These are phyloP conservation scores for Cryptophagus acutangulus DNA, from an alignment of 2,888 invertebrate genomes.

Conservation along the genomic window DNA sequence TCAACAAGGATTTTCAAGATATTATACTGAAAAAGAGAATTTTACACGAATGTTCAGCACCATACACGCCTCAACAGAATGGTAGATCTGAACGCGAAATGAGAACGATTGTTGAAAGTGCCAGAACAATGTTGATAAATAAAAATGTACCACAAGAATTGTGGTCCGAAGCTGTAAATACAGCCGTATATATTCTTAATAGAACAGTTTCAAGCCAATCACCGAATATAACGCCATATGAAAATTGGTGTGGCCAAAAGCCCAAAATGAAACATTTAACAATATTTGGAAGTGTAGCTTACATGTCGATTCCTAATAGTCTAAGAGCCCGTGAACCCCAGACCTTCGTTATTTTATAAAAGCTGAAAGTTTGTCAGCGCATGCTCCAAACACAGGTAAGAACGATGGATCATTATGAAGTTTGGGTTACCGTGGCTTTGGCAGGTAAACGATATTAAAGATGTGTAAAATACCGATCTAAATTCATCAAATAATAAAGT, in stretches of 20 bases:
- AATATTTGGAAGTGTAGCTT: conserved; percentile 28
- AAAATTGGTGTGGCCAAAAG: conserved; percentile 26
- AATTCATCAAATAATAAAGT: too few species aligned
- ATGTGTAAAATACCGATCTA: too few species aligned
- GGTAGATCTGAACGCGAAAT: conserved; percentile 35
- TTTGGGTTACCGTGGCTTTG: too few species aligned
- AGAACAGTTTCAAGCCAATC: conserved; percentile 40
- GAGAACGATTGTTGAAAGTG: conserved; percentile 36
- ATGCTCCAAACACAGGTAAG: too few species aligned
- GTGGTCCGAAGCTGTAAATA: too few species aligned
- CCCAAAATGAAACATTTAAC: conserved; percentile 26
- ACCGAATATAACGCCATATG: conserved; percentile 34
- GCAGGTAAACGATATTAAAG: too few species aligned
- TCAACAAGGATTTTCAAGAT: conserved; percentile 22
- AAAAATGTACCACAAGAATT: conserved; percentile 25
- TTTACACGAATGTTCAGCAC: conserved; percentile 23
- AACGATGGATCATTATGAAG: too few species aligned
- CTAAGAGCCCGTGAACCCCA: conserved; percentile 21
- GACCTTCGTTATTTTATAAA: too few species aligned
- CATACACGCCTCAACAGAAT: conserved; percentile 34
- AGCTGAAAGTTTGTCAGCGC: too few species aligned
- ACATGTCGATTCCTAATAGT: conserved; percentile 18
- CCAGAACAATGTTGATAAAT: conserved; percentile 32
- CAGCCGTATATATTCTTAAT: too few species aligned
- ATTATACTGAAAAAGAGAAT: conserved; percentile 28